A percentile compares a stretch with the other conserved stretches of the same genome.
Conservation (phyloP, 2,888 invertebrate species). For the Pherbina coryleti region DNA sequence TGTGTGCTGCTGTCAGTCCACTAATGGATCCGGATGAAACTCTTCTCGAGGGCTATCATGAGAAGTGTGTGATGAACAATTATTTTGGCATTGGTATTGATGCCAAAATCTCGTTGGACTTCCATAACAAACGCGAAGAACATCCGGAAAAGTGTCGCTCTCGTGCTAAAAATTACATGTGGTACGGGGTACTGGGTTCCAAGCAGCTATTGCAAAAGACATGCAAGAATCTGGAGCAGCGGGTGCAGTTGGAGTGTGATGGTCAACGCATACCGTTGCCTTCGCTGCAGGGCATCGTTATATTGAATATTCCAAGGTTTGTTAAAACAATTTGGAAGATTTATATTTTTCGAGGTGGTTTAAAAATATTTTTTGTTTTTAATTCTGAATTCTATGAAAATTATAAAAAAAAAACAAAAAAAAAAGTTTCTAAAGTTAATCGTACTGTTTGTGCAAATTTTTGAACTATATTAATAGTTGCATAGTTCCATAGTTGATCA, state of each 20-base stretch:
- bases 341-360: too few relatives aligned
- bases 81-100: conserved; percentile 99
- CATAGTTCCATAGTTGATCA: too few relatives aligned
- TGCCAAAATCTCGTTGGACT: conserved; percentile 96
- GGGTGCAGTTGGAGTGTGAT: conserved; percentile 95
- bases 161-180: conserved; percentile 95
- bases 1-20: conserved; percentile 96
- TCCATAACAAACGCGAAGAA: conserved; percentile 96
- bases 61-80: conserved; percentile 98
- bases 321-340: not conserved
- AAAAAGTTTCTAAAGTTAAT: too few relatives aligned
- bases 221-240: conserved; percentile 94
- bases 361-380: too few relatives aligned
- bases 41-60: conserved; percentile 88
- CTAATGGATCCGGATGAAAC: conserved; percentile 94
- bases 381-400: too few relatives aligned
- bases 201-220: conserved; percentile 89
- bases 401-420: too few relatives aligned
- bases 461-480: too few relatives aligned
- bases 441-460: too few relatives aligned
- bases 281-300: conserved; percentile 95
- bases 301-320: conserved; percentile 93
- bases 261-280: conserved; percentile 95
- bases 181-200: conserved; percentile 85
- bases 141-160: conserved; percentile 97